Conservation (phyloP, 2,888 invertebrate genomes). For the Pristionchus maxplancki region DNA sequence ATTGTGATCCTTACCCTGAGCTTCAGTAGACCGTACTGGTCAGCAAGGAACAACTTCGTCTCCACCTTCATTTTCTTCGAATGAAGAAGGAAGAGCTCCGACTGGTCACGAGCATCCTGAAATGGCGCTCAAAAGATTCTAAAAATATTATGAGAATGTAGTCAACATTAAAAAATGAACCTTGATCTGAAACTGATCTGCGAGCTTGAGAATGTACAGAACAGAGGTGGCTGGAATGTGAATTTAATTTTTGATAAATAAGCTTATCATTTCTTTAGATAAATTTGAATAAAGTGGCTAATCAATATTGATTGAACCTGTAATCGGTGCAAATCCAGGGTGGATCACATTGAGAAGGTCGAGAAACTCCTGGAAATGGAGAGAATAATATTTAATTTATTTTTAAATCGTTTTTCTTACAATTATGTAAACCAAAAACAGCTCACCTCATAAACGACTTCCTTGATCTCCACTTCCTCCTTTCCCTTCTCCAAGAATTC, state of each 20-base stretch:
- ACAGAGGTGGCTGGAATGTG: neutral
- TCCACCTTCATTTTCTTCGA: neutral
- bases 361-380: neutral
- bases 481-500: too few species aligned
- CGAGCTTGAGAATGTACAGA: too few species aligned
- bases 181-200: conserved; percentile 6
- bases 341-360: neutral
- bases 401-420: neutral
- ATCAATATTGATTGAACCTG: neutral
- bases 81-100: neutral
- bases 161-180: too few species aligned
- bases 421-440: neutral
- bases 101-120: neutral
- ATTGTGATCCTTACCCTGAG: neutral
- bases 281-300: too few species aligned
- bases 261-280: too few species aligned
- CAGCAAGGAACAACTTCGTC: neutral
- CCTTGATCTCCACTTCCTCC: too few species aligned
- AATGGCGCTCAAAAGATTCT: neutral
- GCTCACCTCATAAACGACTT: neutral
- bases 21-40: neutral
- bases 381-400: neutral
- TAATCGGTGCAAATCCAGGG: neutral
- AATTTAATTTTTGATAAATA: too few species aligned
- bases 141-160: too few species aligned